Conservation (phyloP, 2,797 vertebrate species). For the Cossypha dichroa region DNA sequence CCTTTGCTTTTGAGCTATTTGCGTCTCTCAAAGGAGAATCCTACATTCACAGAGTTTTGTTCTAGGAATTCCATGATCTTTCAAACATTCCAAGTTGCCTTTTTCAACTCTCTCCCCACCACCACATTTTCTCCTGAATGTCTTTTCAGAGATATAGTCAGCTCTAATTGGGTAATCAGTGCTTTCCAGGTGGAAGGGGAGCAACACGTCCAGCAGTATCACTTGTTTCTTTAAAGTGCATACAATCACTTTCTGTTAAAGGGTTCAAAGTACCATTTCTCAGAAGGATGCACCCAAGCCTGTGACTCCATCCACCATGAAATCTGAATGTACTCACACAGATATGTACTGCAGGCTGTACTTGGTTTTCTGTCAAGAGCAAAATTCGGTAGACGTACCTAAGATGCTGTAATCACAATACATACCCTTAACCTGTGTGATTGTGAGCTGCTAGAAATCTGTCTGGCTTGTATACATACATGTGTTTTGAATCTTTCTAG, state of each 20-base stretch:
- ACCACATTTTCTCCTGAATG: background rate
- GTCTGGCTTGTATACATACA: background rate
- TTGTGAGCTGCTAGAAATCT: background rate
- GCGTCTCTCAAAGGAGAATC: background rate
- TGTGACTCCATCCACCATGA: background rate
- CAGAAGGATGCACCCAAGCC: background rate
- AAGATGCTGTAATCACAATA: background rate
- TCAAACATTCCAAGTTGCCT: background rate
- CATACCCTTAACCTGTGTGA: background rate
- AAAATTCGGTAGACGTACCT: rapidly evolving
- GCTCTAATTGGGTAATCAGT: background rate
- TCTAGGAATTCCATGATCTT: background rate
- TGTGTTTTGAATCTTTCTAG: background rate
- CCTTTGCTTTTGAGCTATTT: background rate
- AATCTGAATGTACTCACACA: background rate
- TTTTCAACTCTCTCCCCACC: background rate
- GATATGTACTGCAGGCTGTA: background rate
- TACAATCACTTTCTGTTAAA: background rate
- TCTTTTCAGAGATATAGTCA: background rate
- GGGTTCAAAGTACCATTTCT: background rate
- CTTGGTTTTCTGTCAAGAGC: background rate
- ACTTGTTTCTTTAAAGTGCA: background rate
- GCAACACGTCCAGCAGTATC: background rate
- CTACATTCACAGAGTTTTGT: background rate
- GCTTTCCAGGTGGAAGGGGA: background rate